Percentiles rank a stretch among this genome's conserved stretches.
Conservation (phyloP, 2,888 invertebrate species). For the Melinopterus prodromus region DNA sequence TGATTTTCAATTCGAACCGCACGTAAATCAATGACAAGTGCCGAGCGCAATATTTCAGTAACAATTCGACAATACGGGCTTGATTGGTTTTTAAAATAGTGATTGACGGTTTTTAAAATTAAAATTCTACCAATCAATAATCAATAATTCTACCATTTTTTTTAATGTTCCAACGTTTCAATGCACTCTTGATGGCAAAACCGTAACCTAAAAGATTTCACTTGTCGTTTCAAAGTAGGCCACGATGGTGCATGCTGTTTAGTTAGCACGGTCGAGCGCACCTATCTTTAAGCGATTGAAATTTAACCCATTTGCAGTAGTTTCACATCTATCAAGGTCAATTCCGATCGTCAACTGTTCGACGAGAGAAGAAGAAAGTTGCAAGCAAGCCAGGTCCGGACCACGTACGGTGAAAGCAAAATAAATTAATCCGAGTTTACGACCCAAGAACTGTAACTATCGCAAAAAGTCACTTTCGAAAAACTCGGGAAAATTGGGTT, state of each 20-base stretch:
- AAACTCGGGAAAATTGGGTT: neutral
- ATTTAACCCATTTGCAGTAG: neutral
- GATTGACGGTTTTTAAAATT: neutral
- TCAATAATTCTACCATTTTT: too few species aligned
- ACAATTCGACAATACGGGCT: neutral
- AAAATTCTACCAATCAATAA: too few species aligned
- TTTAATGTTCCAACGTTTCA: too few species aligned
- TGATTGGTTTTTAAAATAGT: neutral
- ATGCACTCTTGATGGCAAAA: too few species aligned
- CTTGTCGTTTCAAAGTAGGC: neutral
- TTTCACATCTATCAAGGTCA: constrained; percentile 4
- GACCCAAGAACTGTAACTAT: neutral
- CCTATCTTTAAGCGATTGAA: neutral
- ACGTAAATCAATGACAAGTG: neutral
- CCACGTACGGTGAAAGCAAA: neutral
- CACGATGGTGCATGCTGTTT: neutral
- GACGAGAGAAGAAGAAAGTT: neutral
- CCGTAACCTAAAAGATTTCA: too few species aligned
- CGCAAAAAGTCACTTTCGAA: neutral
- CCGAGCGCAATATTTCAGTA: neutral
- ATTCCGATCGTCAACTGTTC: neutral
- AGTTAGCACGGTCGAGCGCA: neutral
- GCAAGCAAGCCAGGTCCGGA: neutral
- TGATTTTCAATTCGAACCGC: neutral
- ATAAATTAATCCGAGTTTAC: neutral